phyloP scores from a whole-genome alignment of 2,113 vertebrate species.

The Macquaria ambigua region DNA sequence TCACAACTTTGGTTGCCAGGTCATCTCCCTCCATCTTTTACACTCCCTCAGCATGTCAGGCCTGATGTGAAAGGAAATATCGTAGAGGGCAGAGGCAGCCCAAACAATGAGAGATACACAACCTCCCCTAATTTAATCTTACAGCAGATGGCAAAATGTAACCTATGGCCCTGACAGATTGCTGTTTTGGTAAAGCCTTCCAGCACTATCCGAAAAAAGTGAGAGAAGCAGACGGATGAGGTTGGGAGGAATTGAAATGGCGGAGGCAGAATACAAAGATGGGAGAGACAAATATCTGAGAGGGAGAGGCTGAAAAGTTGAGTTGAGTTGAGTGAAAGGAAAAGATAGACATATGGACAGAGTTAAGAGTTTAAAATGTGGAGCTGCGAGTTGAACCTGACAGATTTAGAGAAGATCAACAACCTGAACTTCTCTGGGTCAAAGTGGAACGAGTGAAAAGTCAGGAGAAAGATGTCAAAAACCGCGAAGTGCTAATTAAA shows the following conservation, averaged over 20 bases:
- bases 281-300: constrained; percentile 20
- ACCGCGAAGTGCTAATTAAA: constrained; percentile 69
- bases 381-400: constrained; percentile 56
- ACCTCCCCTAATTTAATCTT: constrained; percentile 79
- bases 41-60: constrained; percentile 45
- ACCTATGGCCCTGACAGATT: constrained; percentile 86
- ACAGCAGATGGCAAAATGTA: constrained; percentile 83
- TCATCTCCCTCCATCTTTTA: constrained; percentile 50
- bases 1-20: constrained; percentile 63
- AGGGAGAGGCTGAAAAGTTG: constrained; percentile 4
- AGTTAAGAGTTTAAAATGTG: constrained; percentile 35
- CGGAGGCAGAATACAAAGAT: constrained; percentile 47
- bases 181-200: constrained; percentile 82
- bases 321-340: constrained; percentile 4
- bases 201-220: constrained; percentile 67
- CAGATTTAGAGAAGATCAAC: constrained; percentile 58
- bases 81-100: constrained; percentile 67
- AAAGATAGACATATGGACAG: not conserved
- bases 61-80: constrained; percentile 64
- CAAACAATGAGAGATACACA: constrained; percentile 79
- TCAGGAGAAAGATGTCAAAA: constrained; percentile 63
- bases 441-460: constrained; percentile 33
- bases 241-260: constrained; percentile 47
- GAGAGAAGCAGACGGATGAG: constrained; percentile 55
- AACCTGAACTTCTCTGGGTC: constrained; percentile 58